Percentiles rank a stretch among this genome's conserved stretches.
phyloP scores from a whole-genome alignment of 1,140 invertebrate genomes.

The Chlorops oryzae region DNA sequence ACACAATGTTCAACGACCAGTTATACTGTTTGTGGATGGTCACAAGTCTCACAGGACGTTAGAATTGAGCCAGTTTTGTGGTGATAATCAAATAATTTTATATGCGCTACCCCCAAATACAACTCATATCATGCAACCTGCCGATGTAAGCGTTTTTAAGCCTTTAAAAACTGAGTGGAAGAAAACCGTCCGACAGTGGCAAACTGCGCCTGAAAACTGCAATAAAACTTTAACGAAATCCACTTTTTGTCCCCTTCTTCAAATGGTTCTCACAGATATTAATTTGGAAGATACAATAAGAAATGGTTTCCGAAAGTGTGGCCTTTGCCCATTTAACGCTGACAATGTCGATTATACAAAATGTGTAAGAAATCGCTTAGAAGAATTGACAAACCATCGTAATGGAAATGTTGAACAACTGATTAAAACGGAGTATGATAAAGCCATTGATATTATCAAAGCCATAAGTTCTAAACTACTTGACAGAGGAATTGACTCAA shows the following conservation, averaged over 20 bases:
- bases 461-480: neutral
- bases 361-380: constrained; percentile 24
- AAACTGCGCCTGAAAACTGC: constrained; percentile 13
- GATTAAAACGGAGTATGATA: neutral
- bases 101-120: constrained; percentile 46
- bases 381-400: neutral
- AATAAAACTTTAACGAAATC: constrained; percentile 11
- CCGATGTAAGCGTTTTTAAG: constrained; percentile 45
- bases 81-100: constrained; percentile 40
- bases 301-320: constrained; percentile 38
- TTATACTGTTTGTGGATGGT: constrained; percentile 46
- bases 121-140: constrained; percentile 47
- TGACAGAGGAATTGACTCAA: neutral
- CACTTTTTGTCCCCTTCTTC: constrained; percentile 19
- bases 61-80: constrained; percentile 40
- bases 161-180: constrained; percentile 40
- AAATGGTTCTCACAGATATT: constrained; percentile 15
- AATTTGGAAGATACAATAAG: constrained; percentile 18
- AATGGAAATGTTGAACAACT: neutral
- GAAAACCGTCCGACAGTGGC: constrained; percentile 17
- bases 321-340: constrained; percentile 35
- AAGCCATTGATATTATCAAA: neutral
- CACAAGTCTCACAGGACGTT: constrained; percentile 45
- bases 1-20: constrained; percentile 36
- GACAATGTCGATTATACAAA: constrained; percentile 31